Base-by-base conservation (phyloP, 2,797 vertebrate genomes). In the Brachymystax lenok region DNA sequence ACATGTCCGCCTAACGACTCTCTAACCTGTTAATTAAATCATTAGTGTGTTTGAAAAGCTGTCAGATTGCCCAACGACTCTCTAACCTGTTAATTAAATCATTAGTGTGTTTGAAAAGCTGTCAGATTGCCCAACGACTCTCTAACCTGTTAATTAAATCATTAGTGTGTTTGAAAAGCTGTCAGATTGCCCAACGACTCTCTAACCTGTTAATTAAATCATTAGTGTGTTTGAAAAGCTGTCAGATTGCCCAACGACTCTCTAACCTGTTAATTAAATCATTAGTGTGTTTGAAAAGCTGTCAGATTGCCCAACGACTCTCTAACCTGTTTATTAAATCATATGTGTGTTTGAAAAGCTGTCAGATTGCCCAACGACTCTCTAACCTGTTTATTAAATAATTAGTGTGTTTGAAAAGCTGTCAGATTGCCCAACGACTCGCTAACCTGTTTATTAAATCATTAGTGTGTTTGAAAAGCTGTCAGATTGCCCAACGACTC, bases 41-140 rank as follows among this genome's bases (percentile, higher is more conserved):
- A 88, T 83, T 71, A 80, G 73, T 4, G 46, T 85, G 88, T 90
- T 91, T 90, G 84, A 88, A 88, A 85, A 84, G 81, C 83, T 89
- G 84, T 82, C 79, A 27, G 75, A 17, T 56, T 71, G 79, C 69
- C 54, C 33, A 59, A 19, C 56, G 68, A 76, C 69, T 69, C 21
- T 2, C 35, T 16, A 74, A 33, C 63, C 61, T 70, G 67, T 77
- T 87, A 87, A 76, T 89, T 87, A 84, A 90, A 86, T 91, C 84
- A 88, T 83, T 71, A 79, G 74, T 4, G 46, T 85, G 88, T 90
- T 91, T 90, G 84, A 86, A 88, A 85, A 84, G 80, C 84, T 89
- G 24, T 24, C 24, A 24, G 24, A 24, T 24, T 24, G 24, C 69
- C 52, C 33, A 56, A 17, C 56, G 67, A 76, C 66, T 69, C 27